These are phyloP conservation scores for Sitophilus oryzae DNA, from an alignment of 1,140 invertebrate species.

Conservation along the genomic window DNA sequence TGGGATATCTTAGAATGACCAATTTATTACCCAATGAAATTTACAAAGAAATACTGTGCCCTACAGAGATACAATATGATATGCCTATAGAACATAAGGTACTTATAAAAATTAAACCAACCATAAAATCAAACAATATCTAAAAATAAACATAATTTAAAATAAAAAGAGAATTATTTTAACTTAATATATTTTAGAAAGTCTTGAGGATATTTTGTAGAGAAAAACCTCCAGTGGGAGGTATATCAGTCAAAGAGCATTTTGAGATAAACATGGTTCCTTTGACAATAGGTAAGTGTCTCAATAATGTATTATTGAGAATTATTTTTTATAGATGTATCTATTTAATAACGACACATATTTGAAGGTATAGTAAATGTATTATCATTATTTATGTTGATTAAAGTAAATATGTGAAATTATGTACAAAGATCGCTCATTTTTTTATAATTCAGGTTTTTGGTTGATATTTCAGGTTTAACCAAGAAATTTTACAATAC, in stretches of 20 bases:
- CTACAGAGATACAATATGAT: slow-evolving; percentile 80
- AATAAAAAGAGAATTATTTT: too few species aligned
- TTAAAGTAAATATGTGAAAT: neutral
- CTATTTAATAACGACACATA: too few species aligned
- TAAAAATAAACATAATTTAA: too few species aligned
- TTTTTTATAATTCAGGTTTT: neutral
- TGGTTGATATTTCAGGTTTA: slow-evolving; percentile 52
- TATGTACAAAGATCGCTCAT: neutral
- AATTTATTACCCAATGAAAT: slow-evolving; percentile 92
- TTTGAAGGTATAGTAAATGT: too few species aligned
- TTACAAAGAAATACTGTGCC: slow-evolving; percentile 87
- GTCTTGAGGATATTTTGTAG: slow-evolving; percentile 83
- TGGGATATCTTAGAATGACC: slow-evolving; percentile 94
- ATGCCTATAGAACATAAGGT: slow-evolving; percentile 81
- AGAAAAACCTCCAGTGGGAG: slow-evolving; percentile 88
- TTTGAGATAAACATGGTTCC: slow-evolving; percentile 96
- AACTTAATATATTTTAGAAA: slow-evolving; percentile 49
- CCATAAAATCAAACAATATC: too few species aligned
- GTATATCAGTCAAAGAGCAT: slow-evolving; percentile 97
- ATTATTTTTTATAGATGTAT: slow-evolving; percentile 7
- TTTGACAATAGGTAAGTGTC: slow-evolving; percentile 69
- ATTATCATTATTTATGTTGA: too few species aligned
- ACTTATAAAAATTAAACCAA: too few species aligned
- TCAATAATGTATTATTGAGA: slow-evolving; percentile 7
- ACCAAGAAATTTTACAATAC: slow-evolving; percentile 97